Evolutionary conservation across 2,113 vertebrate species (phyloP), one percentile per base, ranked within the genome.

Genomic region (Fulica atra): DNA sequence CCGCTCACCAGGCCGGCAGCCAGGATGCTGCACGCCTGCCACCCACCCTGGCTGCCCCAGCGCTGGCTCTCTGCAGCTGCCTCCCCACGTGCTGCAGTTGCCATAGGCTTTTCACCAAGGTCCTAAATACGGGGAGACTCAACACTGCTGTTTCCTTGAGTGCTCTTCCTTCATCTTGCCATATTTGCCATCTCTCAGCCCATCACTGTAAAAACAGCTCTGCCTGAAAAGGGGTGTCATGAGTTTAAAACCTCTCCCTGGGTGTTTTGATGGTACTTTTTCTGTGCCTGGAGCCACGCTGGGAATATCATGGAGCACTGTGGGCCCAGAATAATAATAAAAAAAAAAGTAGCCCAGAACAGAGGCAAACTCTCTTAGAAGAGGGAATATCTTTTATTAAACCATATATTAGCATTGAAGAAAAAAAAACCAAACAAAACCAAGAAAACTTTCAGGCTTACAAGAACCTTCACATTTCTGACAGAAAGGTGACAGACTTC

Each of bases 1-100:
- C 40, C 13, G 0, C 60, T 61, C 0, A 1, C 35, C 5, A 1
- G 59, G 50, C 70, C 1, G 0, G 35, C 6, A 23, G 31, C 86
- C 68, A 84, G 44, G 44, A 81, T 53, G 31, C 77, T 53, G 42
- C 56, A 29, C 0, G 10, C 31, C 42, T 46, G 63, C 63, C 33
- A n/a, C 46, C 23, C 24, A 1, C 33, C 38, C 42, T 4, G 15
- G 19, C 70, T 66, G 31, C 40, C 28, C 46, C 20, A 2, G 16
- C 1, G 2, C 51, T 6, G 1, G 13, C 73, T 19, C 53, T 18
- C 19, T 2, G 4, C 85, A 44, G 57, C 70, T 66, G 36, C n/a
- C 21, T 59, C n/a, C 42, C 50, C 1, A 5, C 1, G 0, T 33
- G 44, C 53, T 36, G 77, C 61, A n/a, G 19, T 51, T 42, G 33